Evolutionary conservation across 2,113 vertebrate genomes (phyloP).

Genomic region (Menidia beryllina): DNA sequence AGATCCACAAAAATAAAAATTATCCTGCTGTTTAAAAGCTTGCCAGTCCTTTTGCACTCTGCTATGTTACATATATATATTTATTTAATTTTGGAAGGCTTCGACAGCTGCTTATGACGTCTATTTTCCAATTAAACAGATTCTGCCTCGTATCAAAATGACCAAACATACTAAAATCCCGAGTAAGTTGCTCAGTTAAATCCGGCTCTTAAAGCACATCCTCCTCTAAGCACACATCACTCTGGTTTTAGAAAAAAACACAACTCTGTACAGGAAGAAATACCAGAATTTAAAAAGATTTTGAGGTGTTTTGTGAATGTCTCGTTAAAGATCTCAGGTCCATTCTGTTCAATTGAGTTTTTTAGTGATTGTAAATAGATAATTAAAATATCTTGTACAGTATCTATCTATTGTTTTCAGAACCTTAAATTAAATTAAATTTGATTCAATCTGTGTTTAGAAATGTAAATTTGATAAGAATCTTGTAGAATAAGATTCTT

Average conservation of each 20-base stretch:
- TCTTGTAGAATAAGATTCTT: no score
- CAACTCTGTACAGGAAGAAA: not conserved
- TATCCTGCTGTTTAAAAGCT: not conserved
- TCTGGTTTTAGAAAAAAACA: not conserved
- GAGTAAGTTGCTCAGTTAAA: not conserved
- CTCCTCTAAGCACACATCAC: not conserved
- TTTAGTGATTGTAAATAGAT: no score
- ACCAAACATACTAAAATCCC: not conserved
- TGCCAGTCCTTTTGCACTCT: not conserved
- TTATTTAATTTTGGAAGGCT: not conserved
- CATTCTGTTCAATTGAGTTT: no score
- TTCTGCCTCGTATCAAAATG: not conserved
- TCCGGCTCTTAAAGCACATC: not conserved
- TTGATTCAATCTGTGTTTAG: no score
- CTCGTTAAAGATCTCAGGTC: no score
- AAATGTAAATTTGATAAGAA: no score
- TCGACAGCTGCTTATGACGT: not conserved
- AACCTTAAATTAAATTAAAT: no score
- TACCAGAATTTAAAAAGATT: not conserved
- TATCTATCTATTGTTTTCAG: no score
- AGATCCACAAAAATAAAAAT: not conserved
- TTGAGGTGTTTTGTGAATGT: not conserved
- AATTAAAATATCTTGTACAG: no score
- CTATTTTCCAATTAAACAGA: not conserved
- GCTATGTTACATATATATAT: not conserved